phyloP scores from a whole-genome alignment of 2,888 invertebrate species.

The Apoda limacodes region DNA sequence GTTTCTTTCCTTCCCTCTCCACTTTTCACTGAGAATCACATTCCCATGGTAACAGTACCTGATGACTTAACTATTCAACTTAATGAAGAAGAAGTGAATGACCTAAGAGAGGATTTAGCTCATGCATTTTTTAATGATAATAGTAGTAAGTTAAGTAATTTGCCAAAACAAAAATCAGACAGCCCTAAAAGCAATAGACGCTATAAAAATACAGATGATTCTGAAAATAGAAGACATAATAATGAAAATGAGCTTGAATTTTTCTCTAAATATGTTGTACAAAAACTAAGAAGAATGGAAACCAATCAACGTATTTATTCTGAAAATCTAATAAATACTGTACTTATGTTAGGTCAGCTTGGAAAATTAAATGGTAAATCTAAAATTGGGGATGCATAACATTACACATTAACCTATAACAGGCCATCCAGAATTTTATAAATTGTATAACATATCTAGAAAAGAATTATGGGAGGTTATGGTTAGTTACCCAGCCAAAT shows the following conservation, averaged over 20 bases:
- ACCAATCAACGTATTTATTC: constrained; percentile 63
- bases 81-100: constrained; percentile 60
- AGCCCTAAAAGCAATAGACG: constrained; percentile 31
- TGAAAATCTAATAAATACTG: constrained; percentile 62
- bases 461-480: too few relatives aligned
- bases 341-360: constrained; percentile 58
- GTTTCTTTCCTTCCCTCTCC: constrained; percentile 60
- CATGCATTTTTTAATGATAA: constrained; percentile 36
- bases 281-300: constrained; percentile 59
- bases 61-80: constrained; percentile 62
- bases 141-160: constrained; percentile 22
- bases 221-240: constrained; percentile 29
- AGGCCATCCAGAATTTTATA: too few relatives aligned
- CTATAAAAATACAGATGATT: constrained; percentile 27
- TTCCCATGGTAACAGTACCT: constrained; percentile 62
- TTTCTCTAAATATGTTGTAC: constrained; percentile 61
- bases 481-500: too few relatives aligned
- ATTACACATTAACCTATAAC: too few relatives aligned
- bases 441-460: too few relatives aligned
- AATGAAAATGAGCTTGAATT: constrained; percentile 58
- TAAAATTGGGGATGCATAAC: constrained; percentile 39
- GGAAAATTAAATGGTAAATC: constrained; percentile 55
- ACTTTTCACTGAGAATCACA: constrained; percentile 52
- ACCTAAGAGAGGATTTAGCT: constrained; percentile 47
- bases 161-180: constrained; percentile 30